Base-by-base conservation (phyloP, 1,140 invertebrate species). In the Drosophila subobscura region DNA sequence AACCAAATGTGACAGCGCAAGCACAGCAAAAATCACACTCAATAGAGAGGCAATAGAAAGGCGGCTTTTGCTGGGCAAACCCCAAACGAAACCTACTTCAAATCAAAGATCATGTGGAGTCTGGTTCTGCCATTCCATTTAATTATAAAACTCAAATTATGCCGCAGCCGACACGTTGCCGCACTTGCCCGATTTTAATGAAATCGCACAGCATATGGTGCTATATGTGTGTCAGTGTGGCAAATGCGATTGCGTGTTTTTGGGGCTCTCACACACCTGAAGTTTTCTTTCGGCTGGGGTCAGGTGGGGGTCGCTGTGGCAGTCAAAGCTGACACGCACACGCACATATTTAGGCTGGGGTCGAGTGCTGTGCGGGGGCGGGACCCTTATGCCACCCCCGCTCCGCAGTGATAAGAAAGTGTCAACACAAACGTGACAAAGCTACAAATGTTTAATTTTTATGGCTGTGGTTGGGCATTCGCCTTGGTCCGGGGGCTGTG, bases 401-500 rank as follows among this genome's bases (percentile, higher is more conserved):
- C 54, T 57, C 49, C 61, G 46, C 74, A 79, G 83, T 88, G 83
- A 88, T 88, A 88, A 88, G 83, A 88, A 88, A 88, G 83, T 88
- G 83, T 88, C 83, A 88, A 88, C 83, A 88, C 66, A 81, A 88
- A 88, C 83, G 83, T 88, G 83, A 88, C 83, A 88, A 88, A 88
- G 84, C 83, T 88, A 88, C 83, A 88, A 88, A 88, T 88, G 83
- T 88, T 88, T 88, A 88, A 88, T 88, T 88, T 88, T 88, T 88
- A 88, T 79, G 85, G 61, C 81, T 80, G 55, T 60, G 67, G 71
- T 45, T 47, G 51, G 54, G 58, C 52, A 47, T 29, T 51, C 44
- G 25, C 33, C 47, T 47, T 44, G 47, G 22, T 50, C 29, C 41
- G 49, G 53, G n/a, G 37, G 22, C 57, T 0, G 3, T 47, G 8